Conservation (phyloP, 2,113 vertebrate species). For the Dascyllus trimaculatus region DNA sequence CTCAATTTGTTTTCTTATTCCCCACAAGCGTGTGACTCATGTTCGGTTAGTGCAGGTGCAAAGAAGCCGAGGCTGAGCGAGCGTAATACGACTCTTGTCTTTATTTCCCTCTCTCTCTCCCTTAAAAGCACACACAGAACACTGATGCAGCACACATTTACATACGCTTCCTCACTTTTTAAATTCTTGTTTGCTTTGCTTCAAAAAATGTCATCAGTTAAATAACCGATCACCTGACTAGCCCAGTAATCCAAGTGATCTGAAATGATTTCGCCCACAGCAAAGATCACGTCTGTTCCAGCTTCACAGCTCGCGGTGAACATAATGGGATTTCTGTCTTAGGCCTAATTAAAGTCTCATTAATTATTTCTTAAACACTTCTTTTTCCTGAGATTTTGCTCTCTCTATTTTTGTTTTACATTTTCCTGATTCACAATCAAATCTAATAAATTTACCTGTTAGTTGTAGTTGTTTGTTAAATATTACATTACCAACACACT, state of each 20-base stretch:
- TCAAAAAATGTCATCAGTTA: background rate
- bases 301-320: background rate
- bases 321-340: background rate
- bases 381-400: no score
- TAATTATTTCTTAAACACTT: no score
- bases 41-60: constrained; percentile 61
- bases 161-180: no score
- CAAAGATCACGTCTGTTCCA: background rate
- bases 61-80: constrained; percentile 30
- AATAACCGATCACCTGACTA: background rate
- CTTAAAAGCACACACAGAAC: constrained; percentile 8
- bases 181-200: background rate
- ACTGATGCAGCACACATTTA: background rate
- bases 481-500: no score
- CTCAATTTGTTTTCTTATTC: constrained; percentile 68
- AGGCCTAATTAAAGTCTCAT: background rate
- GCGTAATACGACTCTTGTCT: background rate
- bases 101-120: constrained; percentile 2
- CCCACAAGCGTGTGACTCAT: constrained; percentile 70
- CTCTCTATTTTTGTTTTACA: no score
- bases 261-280: background rate
- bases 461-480: no score
- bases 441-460: no score
- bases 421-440: no score
- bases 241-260: constrained; percentile 3